phyloP scores from a whole-genome alignment of 2,888 invertebrate species.

The Agrilus cyanescens region DNA sequence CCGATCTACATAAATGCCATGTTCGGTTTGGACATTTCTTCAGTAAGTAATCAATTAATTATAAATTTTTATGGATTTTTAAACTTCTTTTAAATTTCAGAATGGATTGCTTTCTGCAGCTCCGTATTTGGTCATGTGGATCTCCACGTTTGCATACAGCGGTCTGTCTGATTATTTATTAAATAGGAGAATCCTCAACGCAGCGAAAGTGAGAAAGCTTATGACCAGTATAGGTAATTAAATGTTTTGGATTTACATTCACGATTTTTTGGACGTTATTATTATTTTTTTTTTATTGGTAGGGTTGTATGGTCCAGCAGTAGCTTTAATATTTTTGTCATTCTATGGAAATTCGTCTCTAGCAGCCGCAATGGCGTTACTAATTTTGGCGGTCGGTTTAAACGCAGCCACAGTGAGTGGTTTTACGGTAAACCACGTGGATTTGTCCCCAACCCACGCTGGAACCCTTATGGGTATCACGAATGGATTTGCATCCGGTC shows the following conservation, averaged over 20 bases:
- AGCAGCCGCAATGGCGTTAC: conserved; percentile 45
- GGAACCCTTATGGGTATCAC: conserved; percentile 79
- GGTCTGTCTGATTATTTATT: conserved; percentile 50
- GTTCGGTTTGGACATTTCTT: conserved; percentile 56
- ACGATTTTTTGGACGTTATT: neutral
- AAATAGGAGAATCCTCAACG: conserved; percentile 39
- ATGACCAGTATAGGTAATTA: conserved; percentile 51
- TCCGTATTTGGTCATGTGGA: conserved; percentile 63
- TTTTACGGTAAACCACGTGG: conserved; percentile 69
- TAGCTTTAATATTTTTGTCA: conserved; percentile 51
- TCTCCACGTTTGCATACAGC: conserved; percentile 59
- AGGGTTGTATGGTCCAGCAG: conserved; percentile 59
- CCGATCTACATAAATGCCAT: conserved; percentile 69
- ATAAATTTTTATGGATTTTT: neutral
- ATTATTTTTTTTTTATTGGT: conserved; percentile 16
- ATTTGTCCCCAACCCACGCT: conserved; percentile 73
- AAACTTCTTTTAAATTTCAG: conserved; percentile 30
- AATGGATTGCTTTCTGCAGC: conserved; percentile 58
- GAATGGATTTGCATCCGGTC: conserved; percentile 67
- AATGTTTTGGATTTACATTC: neutral
- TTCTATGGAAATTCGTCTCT: conserved; percentile 42
- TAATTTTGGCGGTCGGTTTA: conserved; percentile 61
- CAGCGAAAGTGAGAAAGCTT: conserved; percentile 49
- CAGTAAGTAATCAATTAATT: conserved; percentile 35
- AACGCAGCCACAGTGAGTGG: conserved; percentile 68